Conservation (phyloP, 1,140 invertebrate species). For the Sminthurinus signatus region DNA sequence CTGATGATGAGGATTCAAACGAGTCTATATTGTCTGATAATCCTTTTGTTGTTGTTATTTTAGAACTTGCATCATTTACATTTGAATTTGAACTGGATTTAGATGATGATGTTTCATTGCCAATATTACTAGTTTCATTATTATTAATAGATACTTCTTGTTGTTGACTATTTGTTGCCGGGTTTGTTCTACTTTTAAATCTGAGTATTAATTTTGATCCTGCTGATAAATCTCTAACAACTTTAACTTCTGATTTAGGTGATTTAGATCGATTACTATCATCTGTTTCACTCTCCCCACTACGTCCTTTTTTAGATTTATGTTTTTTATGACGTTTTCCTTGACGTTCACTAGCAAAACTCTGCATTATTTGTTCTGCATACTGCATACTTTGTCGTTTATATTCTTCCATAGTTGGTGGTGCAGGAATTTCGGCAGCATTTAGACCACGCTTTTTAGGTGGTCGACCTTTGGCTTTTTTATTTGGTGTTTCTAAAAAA, state of each 20-base stretch:
- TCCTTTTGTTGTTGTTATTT: too few species aligned
- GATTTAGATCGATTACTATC: constrained; percentile 9
- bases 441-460: constrained; percentile 63
- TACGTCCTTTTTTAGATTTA: constrained; percentile 48
- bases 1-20: too few species aligned
- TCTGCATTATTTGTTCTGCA: constrained; percentile 71
- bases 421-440: constrained; percentile 9
- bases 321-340: constrained; percentile 43
- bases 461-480: constrained; percentile 54
- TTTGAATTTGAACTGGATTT: not conserved
- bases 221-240: constrained; percentile 51
- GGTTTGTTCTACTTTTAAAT: constrained; percentile 46
- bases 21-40: too few species aligned
- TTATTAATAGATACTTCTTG: constrained; percentile 39
- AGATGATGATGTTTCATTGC: not conserved
- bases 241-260: constrained; percentile 41
- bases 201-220: constrained; percentile 61
- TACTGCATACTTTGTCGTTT: constrained; percentile 80
- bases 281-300: constrained; percentile 53
- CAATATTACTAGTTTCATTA: constrained; percentile 11
- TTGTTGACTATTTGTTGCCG: not conserved
- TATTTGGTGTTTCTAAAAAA: constrained; percentile 32
- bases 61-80: not conserved
- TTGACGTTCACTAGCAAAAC: constrained; percentile 64
- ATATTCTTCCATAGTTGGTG: constrained; percentile 65